Conservation (phyloP, 2,113 vertebrate genomes). For the Plecturocebus donacophilus region DNA sequence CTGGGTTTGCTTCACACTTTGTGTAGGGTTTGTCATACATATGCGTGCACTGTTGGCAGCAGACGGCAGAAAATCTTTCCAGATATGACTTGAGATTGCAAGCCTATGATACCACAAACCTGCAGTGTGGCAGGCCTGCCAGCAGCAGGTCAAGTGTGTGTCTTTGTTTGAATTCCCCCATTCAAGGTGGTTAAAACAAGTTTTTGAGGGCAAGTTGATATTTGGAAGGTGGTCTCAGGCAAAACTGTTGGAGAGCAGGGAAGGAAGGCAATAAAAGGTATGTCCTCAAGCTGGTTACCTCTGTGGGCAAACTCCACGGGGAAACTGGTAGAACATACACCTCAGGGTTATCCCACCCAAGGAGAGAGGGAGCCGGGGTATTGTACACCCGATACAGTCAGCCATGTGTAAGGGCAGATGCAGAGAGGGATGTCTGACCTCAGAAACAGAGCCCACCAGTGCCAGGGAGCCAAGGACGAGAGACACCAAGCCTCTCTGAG, state of each 20-base stretch:
- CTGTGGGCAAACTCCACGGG: fast-evolving
- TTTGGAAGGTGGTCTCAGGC: not conserved
- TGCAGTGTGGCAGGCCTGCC: not conserved
- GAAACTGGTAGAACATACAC: not conserved
- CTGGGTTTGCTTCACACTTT: not conserved
- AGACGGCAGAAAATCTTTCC: not conserved
- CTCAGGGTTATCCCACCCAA: not conserved
- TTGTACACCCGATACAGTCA: not conserved
- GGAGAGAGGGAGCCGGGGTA: not conserved
- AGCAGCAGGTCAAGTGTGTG: no score
- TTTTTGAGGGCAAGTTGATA: not conserved
- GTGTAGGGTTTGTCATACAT: not conserved
- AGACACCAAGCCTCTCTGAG: not conserved
- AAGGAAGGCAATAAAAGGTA: not conserved
- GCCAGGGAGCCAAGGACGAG: not conserved
- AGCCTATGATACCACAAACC: no score
- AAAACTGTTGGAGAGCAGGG: not conserved
- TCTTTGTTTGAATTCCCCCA: not conserved
- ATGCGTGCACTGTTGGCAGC: not conserved
- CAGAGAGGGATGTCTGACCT: not conserved
- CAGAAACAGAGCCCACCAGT: not conserved
- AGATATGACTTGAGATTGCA: not conserved
- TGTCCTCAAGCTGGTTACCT: not conserved
- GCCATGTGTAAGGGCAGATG: not conserved
- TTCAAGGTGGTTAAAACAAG: not conserved